phyloP scores from a whole-genome alignment of 2,113 vertebrate species.

The Hydropotes inermis region DNA sequence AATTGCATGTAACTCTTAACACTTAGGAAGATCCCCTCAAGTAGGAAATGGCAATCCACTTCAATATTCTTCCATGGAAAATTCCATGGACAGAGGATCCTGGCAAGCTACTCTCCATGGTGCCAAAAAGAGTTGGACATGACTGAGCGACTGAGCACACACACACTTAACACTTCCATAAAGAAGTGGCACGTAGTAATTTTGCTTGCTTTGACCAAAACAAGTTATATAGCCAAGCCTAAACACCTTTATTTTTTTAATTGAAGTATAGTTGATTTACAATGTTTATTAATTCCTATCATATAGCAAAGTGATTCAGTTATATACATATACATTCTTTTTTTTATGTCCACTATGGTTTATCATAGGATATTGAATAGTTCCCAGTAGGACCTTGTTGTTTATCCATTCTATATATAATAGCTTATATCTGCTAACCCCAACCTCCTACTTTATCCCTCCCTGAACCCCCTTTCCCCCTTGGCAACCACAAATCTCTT shows the following conservation, averaged over 20 bases:
- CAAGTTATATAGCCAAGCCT: not conserved
- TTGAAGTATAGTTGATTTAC: not conserved
- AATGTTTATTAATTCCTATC: not conserved
- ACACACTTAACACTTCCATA: not conserved
- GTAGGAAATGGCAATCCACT: not conserved
- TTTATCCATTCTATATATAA: not conserved
- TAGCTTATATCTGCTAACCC: not conserved
- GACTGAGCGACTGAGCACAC: not conserved
- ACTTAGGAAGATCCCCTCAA: not conserved
- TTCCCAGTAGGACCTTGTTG: not conserved
- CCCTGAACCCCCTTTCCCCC: not conserved
- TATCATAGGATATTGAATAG: not conserved
- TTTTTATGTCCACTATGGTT: not conserved
- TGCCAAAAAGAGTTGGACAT: not conserved
- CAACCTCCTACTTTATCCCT: not conserved
- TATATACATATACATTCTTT: not conserved
- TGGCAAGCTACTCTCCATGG: not conserved
- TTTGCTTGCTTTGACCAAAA: not conserved
- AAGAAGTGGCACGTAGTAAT: not conserved
- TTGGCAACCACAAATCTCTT: not conserved
- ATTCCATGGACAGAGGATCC: not conserved
- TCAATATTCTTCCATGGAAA: not conserved
- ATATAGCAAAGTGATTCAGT: not conserved
- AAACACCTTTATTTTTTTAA: not conserved
- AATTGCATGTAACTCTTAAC: not conserved